These are phyloP conservation scores for Kuschelorhynchus macadamiae DNA, from an alignment of 2,888 invertebrate genomes.

Conservation along the genomic window DNA sequence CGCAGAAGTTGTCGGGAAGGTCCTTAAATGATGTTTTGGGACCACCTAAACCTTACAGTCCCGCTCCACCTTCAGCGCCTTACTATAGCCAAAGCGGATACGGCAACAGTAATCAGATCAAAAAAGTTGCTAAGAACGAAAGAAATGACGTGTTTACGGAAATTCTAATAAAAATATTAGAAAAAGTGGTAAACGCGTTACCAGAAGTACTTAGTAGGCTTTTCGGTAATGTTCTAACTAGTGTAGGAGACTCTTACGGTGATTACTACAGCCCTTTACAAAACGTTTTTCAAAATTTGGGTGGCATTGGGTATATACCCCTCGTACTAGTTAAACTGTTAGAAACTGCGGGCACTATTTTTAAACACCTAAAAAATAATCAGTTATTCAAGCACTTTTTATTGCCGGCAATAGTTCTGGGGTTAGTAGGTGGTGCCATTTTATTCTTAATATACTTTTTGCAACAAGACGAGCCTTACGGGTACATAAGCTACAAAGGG, in stretches of 20 bases:
- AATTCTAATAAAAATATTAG: slow-evolving; percentile 61
- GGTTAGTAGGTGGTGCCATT: slow-evolving; percentile 60
- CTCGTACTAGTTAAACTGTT: slow-evolving; percentile 62
- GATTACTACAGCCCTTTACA: slow-evolving; percentile 53
- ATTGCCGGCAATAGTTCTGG: slow-evolving; percentile 57
- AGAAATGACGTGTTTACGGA: slow-evolving; percentile 48
- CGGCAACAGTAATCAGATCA: neutral
- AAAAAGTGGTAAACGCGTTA: slow-evolving; percentile 60
- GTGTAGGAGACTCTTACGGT: slow-evolving; percentile 50
- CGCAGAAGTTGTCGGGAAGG: slow-evolving; percentile 14
- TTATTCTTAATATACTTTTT: slow-evolving; percentile 66
- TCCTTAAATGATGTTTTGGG: slow-evolving; percentile 15
- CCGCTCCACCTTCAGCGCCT: slow-evolving; percentile 1
- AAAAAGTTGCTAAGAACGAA: neutral
- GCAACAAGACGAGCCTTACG: slow-evolving; percentile 55
- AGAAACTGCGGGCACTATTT: slow-evolving; percentile 59
- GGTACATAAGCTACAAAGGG: slow-evolving; percentile 25
- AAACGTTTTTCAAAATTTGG: slow-evolving; percentile 58
- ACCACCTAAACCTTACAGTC: slow-evolving; percentile 19
- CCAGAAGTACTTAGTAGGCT: slow-evolving; percentile 60
- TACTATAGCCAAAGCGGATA: slow-evolving; percentile 1
- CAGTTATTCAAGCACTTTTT: slow-evolving; percentile 64
- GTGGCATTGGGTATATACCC: slow-evolving; percentile 63
- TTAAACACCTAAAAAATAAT: slow-evolving; percentile 62
- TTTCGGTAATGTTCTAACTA: slow-evolving; percentile 56